Conservation (phyloP, 35 echinoderm and acorn worm genomes). For the Ophiothrix spiculata region DNA sequence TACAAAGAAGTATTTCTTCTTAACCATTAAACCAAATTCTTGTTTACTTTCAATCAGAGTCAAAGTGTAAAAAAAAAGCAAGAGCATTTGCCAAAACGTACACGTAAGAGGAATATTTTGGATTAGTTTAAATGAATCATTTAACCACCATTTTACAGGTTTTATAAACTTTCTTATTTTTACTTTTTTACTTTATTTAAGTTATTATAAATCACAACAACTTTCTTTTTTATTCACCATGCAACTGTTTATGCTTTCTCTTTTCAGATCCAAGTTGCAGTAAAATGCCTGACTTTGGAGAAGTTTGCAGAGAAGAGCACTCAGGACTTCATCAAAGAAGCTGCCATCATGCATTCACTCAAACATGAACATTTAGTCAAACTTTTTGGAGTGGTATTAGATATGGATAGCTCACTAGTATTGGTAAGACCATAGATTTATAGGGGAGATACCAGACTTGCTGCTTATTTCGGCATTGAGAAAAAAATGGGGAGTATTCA, state of each 20-base stretch:
- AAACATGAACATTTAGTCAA: conserved; percentile 90
- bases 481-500: too few relatives aligned
- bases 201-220: neutral
- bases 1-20: too few relatives aligned
- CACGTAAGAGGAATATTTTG: too few relatives aligned
- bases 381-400: conserved; percentile 88
- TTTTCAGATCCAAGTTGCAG: conserved; percentile 90
- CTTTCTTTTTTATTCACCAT: neutral
- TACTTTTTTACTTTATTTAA: neutral
- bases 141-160: too few relatives aligned
- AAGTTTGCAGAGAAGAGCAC: conserved; percentile 47
- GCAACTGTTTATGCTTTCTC: neutral
- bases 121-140: too few relatives aligned
- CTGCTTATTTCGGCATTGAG: neutral
- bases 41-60: too few relatives aligned
- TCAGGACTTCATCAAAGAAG: conserved; percentile 96
- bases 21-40: too few relatives aligned
- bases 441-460: neutral
- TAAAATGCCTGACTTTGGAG: conserved; percentile 90
- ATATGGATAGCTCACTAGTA: conserved; percentile 85
- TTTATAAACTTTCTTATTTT: too few relatives aligned
- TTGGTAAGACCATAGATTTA: conserved; percentile 54
- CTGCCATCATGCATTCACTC: conserved; percentile 96
- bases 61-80: too few relatives aligned
- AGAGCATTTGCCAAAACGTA: too few relatives aligned